Evolutionary conservation across 2,888 invertebrate genomes (phyloP).

Genomic region (Flexamia atlantica): DNA sequence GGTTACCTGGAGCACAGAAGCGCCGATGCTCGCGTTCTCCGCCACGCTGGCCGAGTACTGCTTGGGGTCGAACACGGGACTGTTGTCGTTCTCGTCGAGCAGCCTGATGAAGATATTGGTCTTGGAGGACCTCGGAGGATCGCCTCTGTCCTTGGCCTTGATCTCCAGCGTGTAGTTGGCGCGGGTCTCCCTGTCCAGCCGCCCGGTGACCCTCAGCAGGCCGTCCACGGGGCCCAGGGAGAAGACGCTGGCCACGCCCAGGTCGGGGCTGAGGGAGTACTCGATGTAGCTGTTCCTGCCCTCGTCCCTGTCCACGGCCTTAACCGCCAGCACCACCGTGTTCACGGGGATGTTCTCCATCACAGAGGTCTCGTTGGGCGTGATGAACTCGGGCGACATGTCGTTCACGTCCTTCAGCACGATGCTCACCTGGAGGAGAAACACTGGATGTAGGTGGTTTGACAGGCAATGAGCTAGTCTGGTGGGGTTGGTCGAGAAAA

Average conservation of each 20-base stretch:
- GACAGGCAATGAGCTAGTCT: no score
- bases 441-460: background rate
- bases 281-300: slow-evolving; percentile 95
- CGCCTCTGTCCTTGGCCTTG: slow-evolving; percentile 93
- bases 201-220: slow-evolving; percentile 89
- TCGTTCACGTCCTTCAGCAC: slow-evolving; percentile 95
- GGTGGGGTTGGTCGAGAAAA: no score
- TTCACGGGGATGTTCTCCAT: slow-evolving; percentile 92
- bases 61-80: slow-evolving; percentile 92
- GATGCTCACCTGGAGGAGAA: slow-evolving; percentile 88
- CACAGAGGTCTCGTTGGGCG: slow-evolving; percentile 87
- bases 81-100: slow-evolving; percentile 93
- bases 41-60: slow-evolving; percentile 94
- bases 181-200: slow-evolving; percentile 89
- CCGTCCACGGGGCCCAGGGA: slow-evolving; percentile 93
- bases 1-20: slow-evolving; percentile 89
- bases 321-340: slow-evolving; percentile 92
- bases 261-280: slow-evolving; percentile 80
- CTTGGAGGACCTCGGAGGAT: slow-evolving; percentile 85
- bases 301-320: slow-evolving; percentile 93
- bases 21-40: slow-evolving; percentile 96
- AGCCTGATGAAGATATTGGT: slow-evolving; percentile 85
- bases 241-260: slow-evolving; percentile 79
- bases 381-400: slow-evolving; percentile 91
- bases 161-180: slow-evolving; percentile 87